Base-by-base conservation (phyloP, 2,113 vertebrate genomes). In the Nesogale talazaci region DNA sequence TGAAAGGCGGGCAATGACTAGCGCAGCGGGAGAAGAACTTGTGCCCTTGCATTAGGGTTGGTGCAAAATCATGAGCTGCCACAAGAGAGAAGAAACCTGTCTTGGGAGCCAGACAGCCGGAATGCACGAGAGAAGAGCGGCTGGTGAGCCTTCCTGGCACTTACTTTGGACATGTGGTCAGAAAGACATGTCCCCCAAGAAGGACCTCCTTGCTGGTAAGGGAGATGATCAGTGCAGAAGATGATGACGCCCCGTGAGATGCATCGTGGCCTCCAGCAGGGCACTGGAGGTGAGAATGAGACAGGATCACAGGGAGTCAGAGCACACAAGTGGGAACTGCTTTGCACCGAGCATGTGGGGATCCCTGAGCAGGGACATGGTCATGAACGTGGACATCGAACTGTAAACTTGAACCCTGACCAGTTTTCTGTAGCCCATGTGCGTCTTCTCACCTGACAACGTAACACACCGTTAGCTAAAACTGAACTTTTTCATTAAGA, bases 381-480 rank as follows among this genome's bases (percentile, higher is more conserved):
- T 52, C 46, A 5, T 52, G 22, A 19, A 2, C 31, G 65, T 9
- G 22, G 94, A 90, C 74, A 6, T 69, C 74, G 70, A 92, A 42
- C 40, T 77, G 1, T 12, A 36, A 78, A 31, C 19, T 5, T 31
- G 15, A 86, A 29, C 31, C 78, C 27, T 69, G 61, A 90, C 34
- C 27, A 89, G 23, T 11, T 79, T 84, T 12, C 22, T 25, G 70
- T 72, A 76, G 65, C 10, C 42, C 80, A 57, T 80, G n/a, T 46
- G 83, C 91, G 52, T 82, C 90, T 87, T 90, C 20, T 77, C 14
- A 65, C 36, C 61, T 80, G 59, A 65, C 70, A 56, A 74, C 77
- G 22, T 59, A 59, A 63, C n/a, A 70, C 2, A 63, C 90, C 2
- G 10, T 52, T 52, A 86, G 25, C 52, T 72, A 57, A 85, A 67